These are phyloP conservation scores for Cheilosia impressa DNA, from an alignment of 2,888 invertebrate genomes.

Conservation along the genomic window DNA sequence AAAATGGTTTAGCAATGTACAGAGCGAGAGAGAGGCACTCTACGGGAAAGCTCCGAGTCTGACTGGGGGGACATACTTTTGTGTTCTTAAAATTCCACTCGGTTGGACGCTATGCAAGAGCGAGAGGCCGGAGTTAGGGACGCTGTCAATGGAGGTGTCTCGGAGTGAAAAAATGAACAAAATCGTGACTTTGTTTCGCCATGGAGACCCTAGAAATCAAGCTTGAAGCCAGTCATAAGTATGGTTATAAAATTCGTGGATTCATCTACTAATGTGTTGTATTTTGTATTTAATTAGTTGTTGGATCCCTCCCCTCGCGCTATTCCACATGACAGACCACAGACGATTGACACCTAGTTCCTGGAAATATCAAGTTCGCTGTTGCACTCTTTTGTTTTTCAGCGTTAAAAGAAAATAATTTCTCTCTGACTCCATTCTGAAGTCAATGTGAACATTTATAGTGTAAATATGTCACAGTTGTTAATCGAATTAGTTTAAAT, in stretches of 20 bases:
- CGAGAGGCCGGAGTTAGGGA: background rate
- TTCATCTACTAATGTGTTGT: constrained; percentile 28
- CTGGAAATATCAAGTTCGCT: constrained; percentile 12
- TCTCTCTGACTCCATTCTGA: background rate
- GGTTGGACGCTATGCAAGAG: background rate
- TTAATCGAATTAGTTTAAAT: constrained; percentile 4
- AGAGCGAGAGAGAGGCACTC: constrained; percentile 1
- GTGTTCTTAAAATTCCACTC: constrained; percentile 45
- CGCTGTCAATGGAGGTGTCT: constrained; percentile 46
- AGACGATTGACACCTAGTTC: constrained; percentile 10
- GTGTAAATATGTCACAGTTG: constrained; percentile 4
- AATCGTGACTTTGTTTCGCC: constrained; percentile 37
- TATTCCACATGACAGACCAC: constrained; percentile 12
- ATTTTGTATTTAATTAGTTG: constrained; percentile 40
- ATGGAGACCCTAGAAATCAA: background rate
- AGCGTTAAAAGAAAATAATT: background rate
- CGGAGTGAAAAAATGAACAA: constrained; percentile 25
- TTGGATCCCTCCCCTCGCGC: background rate
- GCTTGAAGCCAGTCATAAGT: background rate
- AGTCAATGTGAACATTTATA: background rate
- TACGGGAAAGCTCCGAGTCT: constrained; percentile 32
- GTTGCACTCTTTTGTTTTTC: constrained; percentile 14
- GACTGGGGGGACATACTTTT: constrained; percentile 4
- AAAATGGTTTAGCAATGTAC: constrained; percentile 43
- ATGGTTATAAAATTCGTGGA: constrained; percentile 16